Evolutionary conservation across 2,113 vertebrate species (phyloP), one percentile per base, ranked within the genome.

Genomic region (Caretta caretta): DNA sequence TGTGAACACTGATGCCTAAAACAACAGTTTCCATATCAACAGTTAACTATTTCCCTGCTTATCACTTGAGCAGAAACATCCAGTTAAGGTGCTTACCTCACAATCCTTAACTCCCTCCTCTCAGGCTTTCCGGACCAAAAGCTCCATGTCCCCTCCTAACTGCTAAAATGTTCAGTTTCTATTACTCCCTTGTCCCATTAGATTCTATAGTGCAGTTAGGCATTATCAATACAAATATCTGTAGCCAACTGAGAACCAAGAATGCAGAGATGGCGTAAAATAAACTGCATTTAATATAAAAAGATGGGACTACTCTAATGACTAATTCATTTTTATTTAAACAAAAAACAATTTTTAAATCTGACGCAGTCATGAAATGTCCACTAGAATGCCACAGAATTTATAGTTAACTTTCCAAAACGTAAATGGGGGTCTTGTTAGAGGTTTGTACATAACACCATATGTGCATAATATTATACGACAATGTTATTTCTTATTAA

Each of bases 1-100:
- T 78, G 20, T 27, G 6, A 0, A 0, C 22, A 79, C 0, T 20
- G 50, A 46, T 25, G 8, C 35, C 90, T 31, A 86, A 62, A 59
- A 69, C 14, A 8, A 5, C 56, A 4, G 8, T 79, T 94, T 49
- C 56, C 13, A 69, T 72, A 83, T 13, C 42, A 24, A 42, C 20
- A 76, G 72, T 72, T 46, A 76, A 25, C 72, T 13, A 48, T 46
- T 48, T 78, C 17, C 19, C 31, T 57, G 25, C 51, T 29, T 69
- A 12, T 10, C 22, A 86, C 2, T 53, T 53, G 51, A 12, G 49
- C 2, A 59, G 51, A 89, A 57, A 6, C 10, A 83, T 4, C 50
- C 5, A 31, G 4, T 48, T 50, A 75, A 57, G 89, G 84, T 29
- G 4, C 8, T 87, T 69, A 35, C 4, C 81, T 24, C 5, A 87